Evolutionary conservation across 2,888 invertebrate species (phyloP), one percentile per base, ranked within the genome.

Genomic region (Pteria penguin): DNA sequence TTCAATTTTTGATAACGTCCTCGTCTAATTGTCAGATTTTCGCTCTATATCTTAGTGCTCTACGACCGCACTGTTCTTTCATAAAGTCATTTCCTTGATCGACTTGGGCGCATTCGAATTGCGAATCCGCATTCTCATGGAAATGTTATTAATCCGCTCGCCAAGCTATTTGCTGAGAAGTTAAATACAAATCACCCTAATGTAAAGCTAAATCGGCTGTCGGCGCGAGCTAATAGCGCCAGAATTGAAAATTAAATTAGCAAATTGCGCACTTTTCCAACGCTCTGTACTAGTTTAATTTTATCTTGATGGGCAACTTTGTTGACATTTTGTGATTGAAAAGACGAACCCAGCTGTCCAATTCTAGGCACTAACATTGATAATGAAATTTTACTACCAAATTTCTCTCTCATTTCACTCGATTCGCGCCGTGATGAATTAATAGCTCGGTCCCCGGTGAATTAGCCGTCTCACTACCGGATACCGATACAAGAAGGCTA

Each of bases 231-330:
- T 90, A 90, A 90, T 90, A 88, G 88, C 83, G 81, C 85, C 82
- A 87, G 88, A 89, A 90, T 89, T 86, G 89, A 87, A 90, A 90
- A 90, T 90, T 90, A 89, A 90, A 89, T 90, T 90, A 90, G 88
- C 89, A 88, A 90, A 90, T 89, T 85, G 90, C 87, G 78, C 80
- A 80, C 86, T 82, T 82, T 82, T 85, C 84, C 83, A 82, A 72
- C 84, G 87, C 83, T 80, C 84, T 86, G 87, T 88, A 86, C 84
- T 81, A 82, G 84, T 88, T 88, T 90, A 90, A 90, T 89, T 88
- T 86, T 80, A 84, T 82, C 82, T 79, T 88, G 86, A 87, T 79
- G 72, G 79, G 71, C 63, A 70, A 68, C 68, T 70, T 33, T 84
- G 85, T 85, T 84, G 82, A 83, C 84, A 75, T 70, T 63, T 74